Evolutionary conservation across 2,113 vertebrate species (phyloP), one percentile per base, ranked within the genome.

Genomic region (Telmatochromis brachygnathus): DNA sequence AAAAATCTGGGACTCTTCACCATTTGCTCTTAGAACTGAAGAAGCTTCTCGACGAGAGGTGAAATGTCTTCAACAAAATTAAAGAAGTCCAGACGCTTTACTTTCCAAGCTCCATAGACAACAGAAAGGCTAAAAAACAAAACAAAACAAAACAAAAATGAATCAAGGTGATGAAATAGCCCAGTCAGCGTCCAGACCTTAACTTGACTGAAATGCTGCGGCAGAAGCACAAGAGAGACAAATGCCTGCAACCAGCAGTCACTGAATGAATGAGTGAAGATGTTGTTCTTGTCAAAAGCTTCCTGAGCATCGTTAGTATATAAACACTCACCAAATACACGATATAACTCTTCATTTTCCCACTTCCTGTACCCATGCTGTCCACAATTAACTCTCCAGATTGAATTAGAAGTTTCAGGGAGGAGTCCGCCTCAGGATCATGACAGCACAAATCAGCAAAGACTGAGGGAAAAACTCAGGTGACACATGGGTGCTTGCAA

Each of bases 321-420:
- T 47, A 13, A 30, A 42, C 23, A 62, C 56, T 30, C 30, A 58
- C 10, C 26, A 42, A 42, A 49, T 7, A 51, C 21, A n/a, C 6
- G 2, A 47, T 17, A 19, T 28, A 37, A 73, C 33, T 62, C 42
- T 83, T 21, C 30, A 12, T 39, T 81, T 58, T 4, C 5, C 10
- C 7, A 10, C 14, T 5, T 2, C 5, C 7, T 15, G 51, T 58
- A 33, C 15, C 45, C 5, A 19, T 23, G 45, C 88, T 85, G 91
- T 70, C 60, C 19, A 60, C 30, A 79, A 90, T 92, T 84, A 88
- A 13, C 21, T 79, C 37, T 83, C 10, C 4, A 90, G 90, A 93
- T 92, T 14, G 21, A 85, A 92, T 95, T 85, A 83, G 5, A 53
- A 23, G 26, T 84, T 30, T 85, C 6, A 39, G 88, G 90, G 91